Evolutionary conservation across 2,797 vertebrate genomes (phyloP).

Genomic region (Odontamblyopus lacepedii): DNA sequence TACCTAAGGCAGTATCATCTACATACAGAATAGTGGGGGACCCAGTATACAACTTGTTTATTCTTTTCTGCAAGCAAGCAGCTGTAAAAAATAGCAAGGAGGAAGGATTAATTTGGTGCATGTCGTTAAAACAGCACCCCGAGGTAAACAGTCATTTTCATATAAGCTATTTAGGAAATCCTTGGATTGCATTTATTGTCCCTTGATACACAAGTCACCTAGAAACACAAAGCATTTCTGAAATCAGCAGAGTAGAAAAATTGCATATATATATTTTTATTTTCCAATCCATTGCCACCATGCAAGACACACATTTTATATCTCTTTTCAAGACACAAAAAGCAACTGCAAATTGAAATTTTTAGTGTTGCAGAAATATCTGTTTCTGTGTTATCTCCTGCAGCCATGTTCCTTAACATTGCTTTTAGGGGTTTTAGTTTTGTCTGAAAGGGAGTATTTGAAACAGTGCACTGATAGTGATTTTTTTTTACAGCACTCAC

Average conservation of each 20-base stretch:
- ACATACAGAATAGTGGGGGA: constrained; percentile 36
- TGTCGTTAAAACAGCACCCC: constrained; percentile 74
- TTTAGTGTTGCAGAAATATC: constrained; percentile 70
- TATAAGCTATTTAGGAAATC: constrained; percentile 70
- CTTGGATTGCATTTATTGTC: constrained; percentile 60
- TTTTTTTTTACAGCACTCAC: no score
- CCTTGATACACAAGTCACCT: constrained; percentile 59
- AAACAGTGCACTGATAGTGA: no score
- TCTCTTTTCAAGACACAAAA: constrained; percentile 71
- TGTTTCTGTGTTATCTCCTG: constrained; percentile 69
- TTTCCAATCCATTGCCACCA: constrained; percentile 75
- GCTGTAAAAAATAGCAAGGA: constrained; percentile 49
- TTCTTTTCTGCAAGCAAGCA: constrained; percentile 57
- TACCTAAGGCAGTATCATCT: constrained; percentile 59
- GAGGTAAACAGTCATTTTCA: constrained; percentile 63
- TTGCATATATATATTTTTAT: constrained; percentile 70
- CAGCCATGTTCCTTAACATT: constrained; percentile 65
- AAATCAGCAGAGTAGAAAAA: constrained; percentile 48
- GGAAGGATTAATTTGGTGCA: constrained; percentile 62
- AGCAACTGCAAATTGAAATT: constrained; percentile 79
- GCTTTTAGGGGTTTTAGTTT: constrained; percentile 56
- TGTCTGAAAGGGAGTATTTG: neutral
- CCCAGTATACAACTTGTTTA: constrained; percentile 62
- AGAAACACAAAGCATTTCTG: constrained; percentile 58
- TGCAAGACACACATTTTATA: constrained; percentile 73